Percentiles rank a stretch among this genome's conserved stretches.
These are phyloP conservation scores for Rhodophaea formosa DNA, from an alignment of 2,888 invertebrate species.

Conservation along the genomic window DNA sequence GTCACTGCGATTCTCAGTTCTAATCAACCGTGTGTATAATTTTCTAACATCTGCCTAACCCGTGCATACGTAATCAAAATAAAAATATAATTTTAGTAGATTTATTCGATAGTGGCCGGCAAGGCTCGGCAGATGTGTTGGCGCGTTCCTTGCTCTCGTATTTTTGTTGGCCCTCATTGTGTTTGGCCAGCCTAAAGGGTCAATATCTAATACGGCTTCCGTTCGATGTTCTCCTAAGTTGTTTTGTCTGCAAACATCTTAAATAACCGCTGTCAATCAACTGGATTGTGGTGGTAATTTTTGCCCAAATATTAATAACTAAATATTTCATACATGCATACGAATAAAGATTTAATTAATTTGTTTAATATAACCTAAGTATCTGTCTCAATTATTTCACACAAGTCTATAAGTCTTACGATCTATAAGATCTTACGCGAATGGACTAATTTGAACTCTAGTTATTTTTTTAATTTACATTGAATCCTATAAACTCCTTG, in stretches of 20 bases:
- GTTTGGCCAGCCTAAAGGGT: conserved; percentile 64
- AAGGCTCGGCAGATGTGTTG: conserved; percentile 63
- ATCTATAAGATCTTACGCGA: too few relatives aligned
- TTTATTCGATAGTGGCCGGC: conserved; percentile 74
- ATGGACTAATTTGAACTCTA: too few relatives aligned
- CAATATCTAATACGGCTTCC: conserved; percentile 71
- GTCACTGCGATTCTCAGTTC: conserved; percentile 14
- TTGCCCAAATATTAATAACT: neutral
- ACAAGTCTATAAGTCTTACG: too few relatives aligned
- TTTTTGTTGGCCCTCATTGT: conserved; percentile 72
- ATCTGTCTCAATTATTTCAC: too few relatives aligned
- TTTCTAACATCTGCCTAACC: conserved; percentile 74
- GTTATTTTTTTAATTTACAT: too few relatives aligned
- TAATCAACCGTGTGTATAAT: conserved; percentile 39
- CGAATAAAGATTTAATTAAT: too few relatives aligned
- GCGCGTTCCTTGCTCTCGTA: conserved; percentile 58
- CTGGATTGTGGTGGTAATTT: neutral
- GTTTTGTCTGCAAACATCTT: conserved; percentile 64
- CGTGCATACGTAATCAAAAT: conserved; percentile 76
- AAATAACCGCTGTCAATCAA: conserved; percentile 54
- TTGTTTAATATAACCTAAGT: too few relatives aligned
- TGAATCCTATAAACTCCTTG: too few relatives aligned
- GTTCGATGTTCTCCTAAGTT: conserved; percentile 60
- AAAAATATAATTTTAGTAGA: conserved; percentile 80
- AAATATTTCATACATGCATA: too few relatives aligned